These are phyloP conservation scores for Aradophagus sp. DNA, from an alignment of 1,140 invertebrate species.

Conservation along the genomic window DNA sequence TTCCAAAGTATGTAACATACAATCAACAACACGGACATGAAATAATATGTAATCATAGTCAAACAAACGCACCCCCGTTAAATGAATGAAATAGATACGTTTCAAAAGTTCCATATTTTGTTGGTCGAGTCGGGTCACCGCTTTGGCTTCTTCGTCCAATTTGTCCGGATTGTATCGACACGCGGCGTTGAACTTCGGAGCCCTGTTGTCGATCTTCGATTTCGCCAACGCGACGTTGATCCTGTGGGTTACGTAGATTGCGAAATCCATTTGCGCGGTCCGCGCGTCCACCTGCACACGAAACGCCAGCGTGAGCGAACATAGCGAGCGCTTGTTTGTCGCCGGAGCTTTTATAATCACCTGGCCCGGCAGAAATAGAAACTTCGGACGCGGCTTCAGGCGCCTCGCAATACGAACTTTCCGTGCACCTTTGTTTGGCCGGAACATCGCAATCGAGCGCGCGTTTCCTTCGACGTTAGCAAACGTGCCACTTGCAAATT, in stretches of 20 bases:
- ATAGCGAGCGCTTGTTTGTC: not conserved
- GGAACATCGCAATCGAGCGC: too few relatives aligned
- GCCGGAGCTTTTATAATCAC: constrained; percentile 18
- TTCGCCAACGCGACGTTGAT: constrained; percentile 58
- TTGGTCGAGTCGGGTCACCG: constrained; percentile 65
- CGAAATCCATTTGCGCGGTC: constrained; percentile 51
- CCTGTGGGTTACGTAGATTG: constrained; percentile 59
- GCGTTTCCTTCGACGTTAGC: too few relatives aligned
- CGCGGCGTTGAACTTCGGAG: constrained; percentile 65
- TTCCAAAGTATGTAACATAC: too few relatives aligned
- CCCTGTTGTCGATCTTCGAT: constrained; percentile 65
- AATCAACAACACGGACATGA: too few relatives aligned
- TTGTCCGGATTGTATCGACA: constrained; percentile 62
- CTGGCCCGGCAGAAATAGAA: constrained; percentile 53
- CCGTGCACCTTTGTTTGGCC: too few relatives aligned
- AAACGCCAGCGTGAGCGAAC: constrained; percentile 1
- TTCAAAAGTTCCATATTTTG: constrained; percentile 72
- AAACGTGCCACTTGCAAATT: too few relatives aligned
- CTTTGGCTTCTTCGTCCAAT: constrained; percentile 59
- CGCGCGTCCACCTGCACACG: constrained; percentile 12
- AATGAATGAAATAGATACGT: constrained; percentile 67
- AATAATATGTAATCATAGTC: too few relatives aligned
- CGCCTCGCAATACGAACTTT: too few relatives aligned
- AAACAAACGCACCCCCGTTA: constrained; percentile 69
- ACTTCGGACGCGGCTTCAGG: constrained; percentile 33